These are phyloP conservation scores for Menidia beryllina DNA, from an alignment of 2,113 vertebrate species.

Conservation along the genomic window DNA sequence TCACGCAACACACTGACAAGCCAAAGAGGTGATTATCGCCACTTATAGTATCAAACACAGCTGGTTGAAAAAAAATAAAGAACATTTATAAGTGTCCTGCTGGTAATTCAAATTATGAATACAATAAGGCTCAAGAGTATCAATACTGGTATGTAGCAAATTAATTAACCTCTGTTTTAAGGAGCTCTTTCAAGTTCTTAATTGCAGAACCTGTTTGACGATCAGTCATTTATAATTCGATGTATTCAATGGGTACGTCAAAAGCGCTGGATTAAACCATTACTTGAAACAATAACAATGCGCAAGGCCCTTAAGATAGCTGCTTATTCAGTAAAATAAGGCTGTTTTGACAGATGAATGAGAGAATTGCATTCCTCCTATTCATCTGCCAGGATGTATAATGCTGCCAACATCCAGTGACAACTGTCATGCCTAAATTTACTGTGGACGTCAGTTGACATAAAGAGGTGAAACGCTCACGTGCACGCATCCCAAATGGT, in stretches of 20 bases:
- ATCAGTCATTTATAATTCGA: slow-evolving; percentile 34
- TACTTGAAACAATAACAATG: slow-evolving; percentile 16
- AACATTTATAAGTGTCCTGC: slow-evolving; percentile 37
- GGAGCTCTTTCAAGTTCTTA: slow-evolving; percentile 29
- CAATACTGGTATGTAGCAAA: slow-evolving; percentile 34
- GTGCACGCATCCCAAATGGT: too few relatives aligned
- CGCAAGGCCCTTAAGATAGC: slow-evolving; percentile 5
- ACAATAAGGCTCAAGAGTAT: slow-evolving; percentile 63
- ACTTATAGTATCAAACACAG: slow-evolving; percentile 34
- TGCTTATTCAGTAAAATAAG: slow-evolving; percentile 9
- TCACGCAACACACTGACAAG: slow-evolving; percentile 60
- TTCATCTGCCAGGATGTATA: slow-evolving; percentile 43
- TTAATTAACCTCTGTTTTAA: slow-evolving; percentile 58
- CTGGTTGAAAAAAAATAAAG: slow-evolving; percentile 32
- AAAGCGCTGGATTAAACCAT: slow-evolving; percentile 27
- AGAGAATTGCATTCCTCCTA: slow-evolving; percentile 20
- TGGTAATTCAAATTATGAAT: slow-evolving; percentile 65
- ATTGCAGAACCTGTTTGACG: slow-evolving; percentile 36
- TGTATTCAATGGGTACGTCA: slow-evolving; percentile 1
- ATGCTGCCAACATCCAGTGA: slow-evolving; percentile 29
- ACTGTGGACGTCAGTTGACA: slow-evolving; percentile 28
- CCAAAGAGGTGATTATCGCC: slow-evolving; percentile 45
- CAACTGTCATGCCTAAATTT: slow-evolving; percentile 35
- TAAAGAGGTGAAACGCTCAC: slow-evolving; percentile 18
- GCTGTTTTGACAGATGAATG: slow-evolving; percentile 11